Evolutionary conservation across 2,113 vertebrate genomes (phyloP), one percentile per base, ranked within the genome.

Genomic region (Tetraodon nigroviridis): DNA sequence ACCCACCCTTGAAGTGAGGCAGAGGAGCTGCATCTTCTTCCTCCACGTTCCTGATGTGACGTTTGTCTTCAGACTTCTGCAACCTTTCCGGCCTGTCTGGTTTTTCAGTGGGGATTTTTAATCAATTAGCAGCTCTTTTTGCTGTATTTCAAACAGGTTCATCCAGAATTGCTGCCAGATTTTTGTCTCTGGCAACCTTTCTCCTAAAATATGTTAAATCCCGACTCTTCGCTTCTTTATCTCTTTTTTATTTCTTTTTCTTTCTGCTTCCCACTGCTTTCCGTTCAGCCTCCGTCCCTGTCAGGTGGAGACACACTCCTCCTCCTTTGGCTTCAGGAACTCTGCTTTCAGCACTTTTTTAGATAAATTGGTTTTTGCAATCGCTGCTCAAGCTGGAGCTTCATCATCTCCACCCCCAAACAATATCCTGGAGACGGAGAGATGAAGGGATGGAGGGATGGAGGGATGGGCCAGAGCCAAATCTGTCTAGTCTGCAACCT

Each of bases 281-380:
- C 61, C 18, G 58, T n/a, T 55, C 20, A 59, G 27, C 21, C 53
- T 60, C 55, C 68, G 52, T 69, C 51, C 75, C 80, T 81, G 76
- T 79, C 79, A 60, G 66, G 58, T 80, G 67, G 61, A 71, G 53
- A 75, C 67, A 58, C 64, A 80, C 74, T 76, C 71, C 68, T 76
- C 59, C 76, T 18, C 17, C 40, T 15, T 27, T 27, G 24, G 24
- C 24, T 27, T 27, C 4, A 6, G 17, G 46, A 49, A n/a, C 42
- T 76, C 71, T 76, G 73, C 77, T 52, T 64, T 90, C 88, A 90
- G 88, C 88, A 81, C 64, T 83, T 78, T 51, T 82, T 75, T 61
- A 27, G 24, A 27, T 27, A 83, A 83, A 79, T 84, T 44, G 42
- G 13, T 17, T 44, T 15, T 44, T 4, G 12, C 79, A 68, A 63